phyloP scores from a whole-genome alignment of 1,140 invertebrate species.

The Eupeodes corollae region DNA sequence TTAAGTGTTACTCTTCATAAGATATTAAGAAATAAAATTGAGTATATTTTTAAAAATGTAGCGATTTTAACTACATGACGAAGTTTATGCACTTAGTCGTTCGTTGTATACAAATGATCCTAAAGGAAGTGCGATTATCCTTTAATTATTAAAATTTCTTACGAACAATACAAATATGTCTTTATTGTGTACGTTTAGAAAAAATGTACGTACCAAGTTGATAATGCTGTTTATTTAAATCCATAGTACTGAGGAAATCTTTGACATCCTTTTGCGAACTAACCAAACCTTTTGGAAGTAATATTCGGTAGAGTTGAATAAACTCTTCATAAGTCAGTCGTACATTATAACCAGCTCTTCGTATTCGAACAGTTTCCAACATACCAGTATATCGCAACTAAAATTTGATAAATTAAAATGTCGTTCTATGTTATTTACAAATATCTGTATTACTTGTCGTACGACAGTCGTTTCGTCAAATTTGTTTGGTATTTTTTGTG shows the following conservation, averaged over 20 bases:
- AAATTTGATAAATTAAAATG: conserved; percentile 1
- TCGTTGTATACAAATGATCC: too few species aligned
- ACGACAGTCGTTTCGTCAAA: conserved; percentile 94
- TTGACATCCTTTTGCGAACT: conserved; percentile 70
- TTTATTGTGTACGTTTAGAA: too few species aligned
- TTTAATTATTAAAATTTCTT: too few species aligned
- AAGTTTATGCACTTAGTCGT: too few species aligned
- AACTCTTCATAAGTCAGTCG: conserved; percentile 88
- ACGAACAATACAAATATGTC: too few species aligned
- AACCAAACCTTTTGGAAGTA: conserved; percentile 74
- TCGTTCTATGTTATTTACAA: neutral
- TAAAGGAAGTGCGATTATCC: too few species aligned
- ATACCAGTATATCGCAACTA: conserved; percentile 84
- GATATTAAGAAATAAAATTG: too few species aligned
- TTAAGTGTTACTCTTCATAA: too few species aligned
- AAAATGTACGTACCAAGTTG: conserved; percentile 61
- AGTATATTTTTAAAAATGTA: too few species aligned
- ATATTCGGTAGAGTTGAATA: conserved; percentile 79
- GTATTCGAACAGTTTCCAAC: conserved; percentile 89
- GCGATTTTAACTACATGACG: too few species aligned
- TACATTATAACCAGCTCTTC: conserved; percentile 92
- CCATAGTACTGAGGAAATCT: conserved; percentile 65
- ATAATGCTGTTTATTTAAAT: conserved; percentile 80
- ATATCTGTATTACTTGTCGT: conserved; percentile 45
- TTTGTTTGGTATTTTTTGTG: conserved; percentile 78